These are phyloP conservation scores for Forbesichthys agassizii DNA, from an alignment of 2,113 vertebrate genomes.

Conservation along the genomic window DNA sequence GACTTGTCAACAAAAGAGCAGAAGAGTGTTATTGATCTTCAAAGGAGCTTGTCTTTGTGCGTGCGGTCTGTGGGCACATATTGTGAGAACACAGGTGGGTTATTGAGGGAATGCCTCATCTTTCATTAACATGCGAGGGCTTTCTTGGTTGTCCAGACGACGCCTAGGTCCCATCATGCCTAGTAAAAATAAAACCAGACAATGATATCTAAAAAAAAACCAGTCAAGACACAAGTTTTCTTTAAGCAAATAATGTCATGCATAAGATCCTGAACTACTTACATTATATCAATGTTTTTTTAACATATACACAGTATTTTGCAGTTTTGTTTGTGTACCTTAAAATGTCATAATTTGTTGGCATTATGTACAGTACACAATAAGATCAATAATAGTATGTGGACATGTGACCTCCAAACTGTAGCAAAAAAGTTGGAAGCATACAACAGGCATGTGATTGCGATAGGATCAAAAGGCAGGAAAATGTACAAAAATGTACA, in stretches of 20 bases:
- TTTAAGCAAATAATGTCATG: too few species aligned
- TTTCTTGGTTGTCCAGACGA: constrained; percentile 74
- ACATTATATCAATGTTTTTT: background rate
- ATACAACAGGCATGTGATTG: too few species aligned
- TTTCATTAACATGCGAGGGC: constrained; percentile 75
- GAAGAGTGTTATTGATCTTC: constrained; percentile 47
- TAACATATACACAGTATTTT: background rate
- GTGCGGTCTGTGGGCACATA: constrained; percentile 15
- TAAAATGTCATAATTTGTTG: background rate
- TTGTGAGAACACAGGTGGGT: constrained; percentile 41
- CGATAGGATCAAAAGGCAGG: too few species aligned
- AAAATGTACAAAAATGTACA: too few species aligned
- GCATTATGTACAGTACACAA: too few species aligned
- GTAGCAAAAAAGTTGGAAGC: too few species aligned
- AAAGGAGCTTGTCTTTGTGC: background rate
- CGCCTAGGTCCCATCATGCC: constrained; percentile 75
- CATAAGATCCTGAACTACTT: too few species aligned
- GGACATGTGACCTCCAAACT: too few species aligned
- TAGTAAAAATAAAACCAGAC: constrained; percentile 32
- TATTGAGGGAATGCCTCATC: constrained; percentile 75
- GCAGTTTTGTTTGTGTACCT: background rate
- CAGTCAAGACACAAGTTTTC: too few species aligned
- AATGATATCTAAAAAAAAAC: background rate
- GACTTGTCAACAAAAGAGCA: constrained; percentile 47
- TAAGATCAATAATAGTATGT: too few species aligned